A percentile compares a stretch with the other conserved stretches of the same genome.
Evolutionary conservation across 2,797 vertebrate genomes (phyloP).

Genomic region (Phoeniculus purpureus): DNA sequence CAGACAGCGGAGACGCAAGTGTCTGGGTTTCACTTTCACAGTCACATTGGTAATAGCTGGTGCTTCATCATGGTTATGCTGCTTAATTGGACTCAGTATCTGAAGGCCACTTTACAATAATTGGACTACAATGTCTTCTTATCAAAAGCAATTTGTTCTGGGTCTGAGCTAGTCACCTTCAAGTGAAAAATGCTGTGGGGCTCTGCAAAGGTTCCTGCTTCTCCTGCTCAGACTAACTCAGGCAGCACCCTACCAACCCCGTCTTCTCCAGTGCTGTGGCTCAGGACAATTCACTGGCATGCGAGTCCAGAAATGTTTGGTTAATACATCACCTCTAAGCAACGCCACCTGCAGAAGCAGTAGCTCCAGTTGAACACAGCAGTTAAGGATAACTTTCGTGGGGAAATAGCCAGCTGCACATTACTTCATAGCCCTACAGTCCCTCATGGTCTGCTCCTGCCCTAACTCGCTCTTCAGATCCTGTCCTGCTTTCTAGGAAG

Average conservation of each 20-base stretch:
- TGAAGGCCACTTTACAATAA: not conserved
- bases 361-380: not conserved
- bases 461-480: not conserved
- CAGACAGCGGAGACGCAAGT: not conserved
- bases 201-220: not conserved
- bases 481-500: slow-evolving; percentile 25
- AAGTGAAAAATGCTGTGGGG: not conserved
- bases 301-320: not conserved
- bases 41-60: rapidly evolving
- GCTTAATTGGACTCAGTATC: not conserved
- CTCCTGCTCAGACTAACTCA: not conserved
- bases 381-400: not conserved
- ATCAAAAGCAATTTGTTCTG: slow-evolving; percentile 3
- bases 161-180: not conserved
- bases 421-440: not conserved
- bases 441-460: not conserved
- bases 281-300: not conserved
- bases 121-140: not conserved
- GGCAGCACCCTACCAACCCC: not conserved
- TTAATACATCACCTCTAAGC: not conserved
- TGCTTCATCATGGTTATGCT: not conserved
- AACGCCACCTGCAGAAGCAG: not conserved
- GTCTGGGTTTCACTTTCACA: not conserved
- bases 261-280: not conserved
- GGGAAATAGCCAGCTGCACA: slow-evolving; percentile 19